Conservation (phyloP, 1,140 invertebrate species). For the Neodiprion pinetum region DNA sequence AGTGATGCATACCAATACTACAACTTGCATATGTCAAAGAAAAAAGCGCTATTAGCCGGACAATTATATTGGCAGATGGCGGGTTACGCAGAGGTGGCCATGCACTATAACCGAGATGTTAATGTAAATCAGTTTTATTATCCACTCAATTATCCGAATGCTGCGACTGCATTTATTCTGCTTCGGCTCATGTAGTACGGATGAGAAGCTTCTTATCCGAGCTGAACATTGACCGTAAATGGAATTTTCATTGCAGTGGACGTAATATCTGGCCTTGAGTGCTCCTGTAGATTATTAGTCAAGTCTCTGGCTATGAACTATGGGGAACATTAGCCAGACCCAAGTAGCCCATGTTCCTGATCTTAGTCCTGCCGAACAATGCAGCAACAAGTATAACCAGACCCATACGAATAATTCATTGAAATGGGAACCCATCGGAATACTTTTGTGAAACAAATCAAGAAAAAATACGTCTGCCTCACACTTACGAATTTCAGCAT, state of each 20-base stretch:
- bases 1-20: no score
- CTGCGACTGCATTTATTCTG: background rate
- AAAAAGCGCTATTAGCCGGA: background rate
- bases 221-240: background rate
- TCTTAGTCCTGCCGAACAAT: background rate
- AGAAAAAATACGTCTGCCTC: no score
- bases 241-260: background rate
- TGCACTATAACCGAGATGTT: background rate
- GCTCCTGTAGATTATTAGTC: background rate
- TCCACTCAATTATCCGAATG: background rate
- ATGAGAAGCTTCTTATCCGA: no score
- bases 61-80: background rate
- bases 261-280: background rate
- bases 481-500: no score
- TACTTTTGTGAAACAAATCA: no score
- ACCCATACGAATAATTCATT: no score
- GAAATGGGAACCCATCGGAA: no score
- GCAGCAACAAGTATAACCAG: background rate
- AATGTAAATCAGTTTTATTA: conserved; percentile 4
- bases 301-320: background rate
- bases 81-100: background rate
- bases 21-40: no score
- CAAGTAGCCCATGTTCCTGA: background rate
- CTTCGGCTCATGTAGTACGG: background rate
- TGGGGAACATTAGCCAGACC: background rate